Base-by-base conservation (phyloP, 2,797 vertebrate genomes). In the Girardinus metallicus region DNA sequence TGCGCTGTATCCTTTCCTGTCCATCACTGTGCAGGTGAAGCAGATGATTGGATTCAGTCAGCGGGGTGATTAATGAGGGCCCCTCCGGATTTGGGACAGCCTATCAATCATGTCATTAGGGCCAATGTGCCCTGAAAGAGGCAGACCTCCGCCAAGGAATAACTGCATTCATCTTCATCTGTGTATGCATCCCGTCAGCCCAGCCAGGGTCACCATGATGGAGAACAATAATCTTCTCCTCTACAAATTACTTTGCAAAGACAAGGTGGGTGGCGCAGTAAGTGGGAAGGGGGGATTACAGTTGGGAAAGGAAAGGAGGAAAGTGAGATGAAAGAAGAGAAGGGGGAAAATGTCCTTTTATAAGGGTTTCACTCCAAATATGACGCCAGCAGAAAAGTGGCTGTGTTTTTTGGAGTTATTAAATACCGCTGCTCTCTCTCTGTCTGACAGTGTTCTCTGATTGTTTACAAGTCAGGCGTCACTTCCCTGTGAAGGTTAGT, bases 91-190 rank as follows among this genome's bases (percentile, higher is more conserved):
- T 97, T 96, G 96, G 97, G 98, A 98, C 97, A 98, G 97, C 98
- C 97, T 99, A 99, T 99, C 98, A 99, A 99, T 99, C 98, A 99
- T 98, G 97, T 99, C 97, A 99, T 99, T 99, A 99, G 97, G 96
- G 96, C 97, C 97, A 98, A 97, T 98, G 97, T 97, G 97, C 97
- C 97, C 97, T 97, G 98, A 97, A 98, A 99, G 97, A 99, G 97
- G 97, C 97, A 98, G 97, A 97, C 97, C 97, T 97, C 97, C 97
- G 96, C 96, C 97, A 97, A 97, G 97, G 97, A 98, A 98, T 97
- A 99, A 99, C 97, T 99, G 97, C 98, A 99, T 99, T 99, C 97
- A 99, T 99, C 98, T 99, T 99, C 97, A 99, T 99, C 98, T 99
- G 96, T 97, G 96, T 98, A 98, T 98, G 97, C 97, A 98, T 96